These are phyloP conservation scores for Aphidoletes aphidimyza DNA, from an alignment of 2,888 invertebrate genomes.

Conservation along the genomic window DNA sequence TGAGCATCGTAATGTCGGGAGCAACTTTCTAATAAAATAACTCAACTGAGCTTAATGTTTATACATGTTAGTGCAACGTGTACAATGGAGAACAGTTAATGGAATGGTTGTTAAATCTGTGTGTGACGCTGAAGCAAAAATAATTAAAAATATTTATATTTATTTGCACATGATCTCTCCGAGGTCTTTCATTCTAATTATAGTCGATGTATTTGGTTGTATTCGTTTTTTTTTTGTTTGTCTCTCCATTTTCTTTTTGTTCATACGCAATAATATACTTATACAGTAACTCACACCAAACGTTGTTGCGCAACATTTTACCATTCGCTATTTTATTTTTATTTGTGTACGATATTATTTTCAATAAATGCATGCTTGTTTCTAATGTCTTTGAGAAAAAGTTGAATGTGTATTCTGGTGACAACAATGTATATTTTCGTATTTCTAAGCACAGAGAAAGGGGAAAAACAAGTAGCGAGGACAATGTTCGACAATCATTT, in stretches of 20 bases:
- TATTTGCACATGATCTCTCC: not conserved
- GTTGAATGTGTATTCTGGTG: not conserved
- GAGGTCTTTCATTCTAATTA: constrained; percentile 32
- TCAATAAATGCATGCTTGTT: not conserved
- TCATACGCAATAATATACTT: not conserved
- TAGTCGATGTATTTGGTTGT: not conserved
- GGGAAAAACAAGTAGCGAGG: not conserved
- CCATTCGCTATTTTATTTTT: not conserved
- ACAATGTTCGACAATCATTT: not conserved
- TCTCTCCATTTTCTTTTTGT: not conserved
- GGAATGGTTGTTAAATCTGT: not conserved
- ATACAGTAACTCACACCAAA: no score
- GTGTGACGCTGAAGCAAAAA: not conserved
- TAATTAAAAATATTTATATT: constrained; percentile 38
- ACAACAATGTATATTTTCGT: not conserved
- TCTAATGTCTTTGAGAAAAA: not conserved
- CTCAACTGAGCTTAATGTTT: not conserved
- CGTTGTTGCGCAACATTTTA: no score
- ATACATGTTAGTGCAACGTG: not conserved
- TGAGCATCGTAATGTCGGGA: not conserved
- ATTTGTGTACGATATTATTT: constrained; percentile 12
- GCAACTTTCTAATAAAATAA: constrained; percentile 19
- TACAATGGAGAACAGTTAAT: constrained; percentile 4
- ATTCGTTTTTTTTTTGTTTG: no score
- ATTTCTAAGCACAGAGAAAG: not conserved